Evolutionary conservation across 35 echinoderm and acorn worm genomes (phyloP).

Genomic region (Anneissia japonica): DNA sequence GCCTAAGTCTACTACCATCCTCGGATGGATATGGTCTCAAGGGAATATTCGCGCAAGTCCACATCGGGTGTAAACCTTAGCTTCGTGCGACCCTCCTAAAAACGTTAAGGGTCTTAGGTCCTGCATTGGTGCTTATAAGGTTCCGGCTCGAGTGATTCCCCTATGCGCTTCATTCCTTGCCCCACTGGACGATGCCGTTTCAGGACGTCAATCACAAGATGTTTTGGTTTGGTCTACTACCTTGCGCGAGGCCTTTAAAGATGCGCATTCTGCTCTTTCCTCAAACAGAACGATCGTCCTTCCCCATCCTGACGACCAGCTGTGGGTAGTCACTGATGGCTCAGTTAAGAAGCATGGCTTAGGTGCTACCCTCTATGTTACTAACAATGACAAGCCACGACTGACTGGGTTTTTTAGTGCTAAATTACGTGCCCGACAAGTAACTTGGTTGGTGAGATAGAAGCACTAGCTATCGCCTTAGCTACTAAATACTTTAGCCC

Average conservation of each 20-base stretch:
- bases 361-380: not conserved
- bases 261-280: not conserved
- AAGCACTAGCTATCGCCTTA: not conserved
- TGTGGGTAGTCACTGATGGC: not conserved
- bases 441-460: not conserved
- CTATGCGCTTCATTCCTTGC: conserved; percentile 3
- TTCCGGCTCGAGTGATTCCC: conserved; percentile 21
- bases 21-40: conserved; percentile 47
- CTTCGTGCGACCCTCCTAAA: conserved; percentile 16
- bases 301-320: not conserved
- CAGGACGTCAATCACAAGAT: conserved; percentile 4
- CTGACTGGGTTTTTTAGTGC: not conserved
- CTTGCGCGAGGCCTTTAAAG: not conserved
- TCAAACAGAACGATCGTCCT: not conserved
- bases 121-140: conserved; percentile 55
- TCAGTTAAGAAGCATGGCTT: not conserved
- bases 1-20: conserved; percentile 2
- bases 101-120: conserved; percentile 30
- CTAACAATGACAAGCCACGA: not conserved
- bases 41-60: conserved; percentile 22
- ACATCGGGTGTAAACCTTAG: conserved; percentile 12
- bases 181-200: conserved; percentile 28
- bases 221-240: not conserved
- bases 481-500: not conserved
- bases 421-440: not conserved